Conservation (phyloP, 2,888 invertebrate species). For the Blastobasis adustella region DNA sequence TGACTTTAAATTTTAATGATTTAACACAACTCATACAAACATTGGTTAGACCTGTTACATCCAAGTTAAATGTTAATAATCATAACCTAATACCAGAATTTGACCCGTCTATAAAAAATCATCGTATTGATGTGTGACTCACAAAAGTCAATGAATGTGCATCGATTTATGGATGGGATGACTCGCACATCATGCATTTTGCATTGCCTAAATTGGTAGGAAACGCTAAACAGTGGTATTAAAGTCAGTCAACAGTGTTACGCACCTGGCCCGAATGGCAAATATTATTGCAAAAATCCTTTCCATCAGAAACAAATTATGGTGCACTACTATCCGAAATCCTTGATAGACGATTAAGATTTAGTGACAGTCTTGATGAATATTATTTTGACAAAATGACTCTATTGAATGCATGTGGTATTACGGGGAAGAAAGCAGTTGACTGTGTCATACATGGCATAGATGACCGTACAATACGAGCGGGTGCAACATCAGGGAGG, state of each 20-base stretch:
- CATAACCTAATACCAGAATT: constrained; percentile 1
- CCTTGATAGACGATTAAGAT: constrained; percentile 6
- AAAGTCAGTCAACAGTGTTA: constrained; percentile 11
- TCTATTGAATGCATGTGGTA: constrained; percentile 13
- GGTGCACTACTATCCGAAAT: constrained; percentile 15
- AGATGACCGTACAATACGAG: constrained; percentile 6
- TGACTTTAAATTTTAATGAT: no score
- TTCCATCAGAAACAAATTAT: constrained; percentile 14
- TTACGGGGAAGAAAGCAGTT: constrained; percentile 10
- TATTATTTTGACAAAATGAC: constrained; percentile 6
- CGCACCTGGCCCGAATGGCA: constrained; percentile 17
- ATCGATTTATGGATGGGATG: constrained; percentile 12
- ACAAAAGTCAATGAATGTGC: constrained; percentile 13
- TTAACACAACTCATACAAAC: no score
- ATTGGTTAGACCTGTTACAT: no score
- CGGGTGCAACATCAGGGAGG: constrained; percentile 8
- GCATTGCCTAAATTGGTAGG: constrained; percentile 15
- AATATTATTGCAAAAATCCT: constrained; percentile 1
- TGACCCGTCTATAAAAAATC: constrained; percentile 4
- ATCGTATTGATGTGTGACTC: constrained; percentile 10
- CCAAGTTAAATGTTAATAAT: no score
- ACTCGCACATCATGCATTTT: constrained; percentile 7
- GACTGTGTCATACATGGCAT: constrained; percentile 8
- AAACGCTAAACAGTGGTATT: constrained; percentile 14
- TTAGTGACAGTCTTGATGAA: constrained; percentile 11